These are phyloP conservation scores for Abrostola triplasia DNA, from an alignment of 2,888 invertebrate species.

Conservation along the genomic window DNA sequence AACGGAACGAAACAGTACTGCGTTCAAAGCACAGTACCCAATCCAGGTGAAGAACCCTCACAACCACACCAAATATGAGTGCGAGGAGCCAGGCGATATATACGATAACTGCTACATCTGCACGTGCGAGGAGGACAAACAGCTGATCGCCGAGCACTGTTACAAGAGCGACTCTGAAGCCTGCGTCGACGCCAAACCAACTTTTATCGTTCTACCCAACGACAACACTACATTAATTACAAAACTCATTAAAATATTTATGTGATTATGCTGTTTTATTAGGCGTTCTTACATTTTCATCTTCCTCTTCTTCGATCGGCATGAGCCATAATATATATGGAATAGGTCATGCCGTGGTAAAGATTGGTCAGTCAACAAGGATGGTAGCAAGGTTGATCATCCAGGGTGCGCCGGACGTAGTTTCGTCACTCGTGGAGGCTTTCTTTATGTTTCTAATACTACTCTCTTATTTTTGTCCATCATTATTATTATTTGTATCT, in stretches of 20 bases:
- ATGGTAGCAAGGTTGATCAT: no score
- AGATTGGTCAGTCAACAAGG: no score
- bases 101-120: conserved; percentile 75
- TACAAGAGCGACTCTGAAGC: conserved; percentile 65
- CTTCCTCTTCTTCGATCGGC: neutral
- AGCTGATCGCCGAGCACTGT: conserved; percentile 74
- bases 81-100: conserved; percentile 62
- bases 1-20: conserved; percentile 5
- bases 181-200: conserved; percentile 63
- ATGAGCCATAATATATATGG: no score
- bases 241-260: conserved; percentile 4
- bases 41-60: conserved; percentile 41
- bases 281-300: neutral
- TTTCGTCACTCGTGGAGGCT: no score
- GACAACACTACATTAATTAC: conserved; percentile 6
- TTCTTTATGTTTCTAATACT: no score
- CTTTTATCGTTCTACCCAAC: conserved; percentile 56
- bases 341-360: no score
- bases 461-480: no score
- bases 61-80: conserved; percentile 68
- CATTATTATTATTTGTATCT: no score
- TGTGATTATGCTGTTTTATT: conserved; percentile 9
- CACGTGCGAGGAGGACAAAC: conserved; percentile 65
- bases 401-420: no score
- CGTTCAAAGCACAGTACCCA: conserved; percentile 33